Evolutionary conservation across 2,113 vertebrate genomes (phyloP).

Genomic region (Limnothrissa miodon): DNA sequence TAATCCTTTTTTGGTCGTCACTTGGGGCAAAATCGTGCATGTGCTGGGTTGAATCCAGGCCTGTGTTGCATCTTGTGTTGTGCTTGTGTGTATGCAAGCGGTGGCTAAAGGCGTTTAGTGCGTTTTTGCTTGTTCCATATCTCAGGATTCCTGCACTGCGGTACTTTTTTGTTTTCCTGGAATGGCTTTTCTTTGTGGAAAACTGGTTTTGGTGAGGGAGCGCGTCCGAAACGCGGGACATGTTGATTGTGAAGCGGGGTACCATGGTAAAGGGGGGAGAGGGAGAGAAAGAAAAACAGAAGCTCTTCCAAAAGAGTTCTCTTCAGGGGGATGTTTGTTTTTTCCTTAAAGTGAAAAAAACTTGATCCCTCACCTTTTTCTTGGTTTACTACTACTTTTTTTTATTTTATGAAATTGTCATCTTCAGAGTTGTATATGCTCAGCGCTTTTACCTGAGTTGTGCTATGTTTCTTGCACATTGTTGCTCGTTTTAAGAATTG

Average conservation of each 20-base stretch:
- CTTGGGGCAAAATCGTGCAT: not conserved
- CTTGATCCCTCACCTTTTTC: slow-evolving; percentile 14
- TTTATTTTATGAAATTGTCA: slow-evolving; percentile 25
- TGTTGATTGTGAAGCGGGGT: not conserved
- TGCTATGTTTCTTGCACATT: slow-evolving; percentile 24
- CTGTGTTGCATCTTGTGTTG: slow-evolving; percentile 41
- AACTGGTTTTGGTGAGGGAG: slow-evolving; percentile 44
- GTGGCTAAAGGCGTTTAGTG: slow-evolving; percentile 1
- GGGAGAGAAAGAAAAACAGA: not conserved
- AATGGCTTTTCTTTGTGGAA: slow-evolving; percentile 53
- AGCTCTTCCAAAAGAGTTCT: slow-evolving; percentile 51
- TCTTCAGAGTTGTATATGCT: slow-evolving; percentile 39
- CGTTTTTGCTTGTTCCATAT: slow-evolving; percentile 61
- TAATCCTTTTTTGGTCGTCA: slow-evolving; percentile 28
- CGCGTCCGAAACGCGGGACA: not conserved
- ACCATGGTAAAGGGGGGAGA: not conserved
- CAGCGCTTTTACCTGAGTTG: slow-evolving; percentile 37
- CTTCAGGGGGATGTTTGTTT: slow-evolving; percentile 52
- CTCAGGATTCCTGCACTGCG: slow-evolving; percentile 70
- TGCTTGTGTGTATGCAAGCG: not conserved
- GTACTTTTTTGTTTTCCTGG: slow-evolving; percentile 45
- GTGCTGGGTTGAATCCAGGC: slow-evolving; percentile 21
- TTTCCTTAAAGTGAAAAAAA: slow-evolving; percentile 18
- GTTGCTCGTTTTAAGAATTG: slow-evolving; percentile 34
- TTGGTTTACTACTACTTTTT: slow-evolving; percentile 31